Evolutionary conservation across 2,888 invertebrate genomes (phyloP), one percentile per base, ranked within the genome.

Genomic region (Tanypteryx hageni): DNA sequence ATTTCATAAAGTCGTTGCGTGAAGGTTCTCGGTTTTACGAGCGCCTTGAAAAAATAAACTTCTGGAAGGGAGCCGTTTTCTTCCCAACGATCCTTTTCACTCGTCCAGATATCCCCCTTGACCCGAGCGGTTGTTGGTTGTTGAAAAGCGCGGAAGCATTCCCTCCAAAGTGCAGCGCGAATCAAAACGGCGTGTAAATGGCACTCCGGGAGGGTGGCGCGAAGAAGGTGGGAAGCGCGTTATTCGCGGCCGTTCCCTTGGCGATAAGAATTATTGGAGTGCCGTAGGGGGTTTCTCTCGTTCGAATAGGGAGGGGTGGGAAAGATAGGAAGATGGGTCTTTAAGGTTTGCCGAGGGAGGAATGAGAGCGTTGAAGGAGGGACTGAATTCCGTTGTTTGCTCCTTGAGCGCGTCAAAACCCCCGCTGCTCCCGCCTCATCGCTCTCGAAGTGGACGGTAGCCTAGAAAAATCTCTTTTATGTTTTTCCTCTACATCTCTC

Each of bases 141-240:
- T 44, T 44, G 5, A 44, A 44, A 44, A 44, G 44, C 44, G 44
- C 44, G 44, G 44, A 44, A 44, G 44, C 44, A 44, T 44, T 44
- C 44, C 44, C 5, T 44, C 44, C 44, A 5, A 44, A 44, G 44
- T 44, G 64, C 18, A 64, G 76, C 9, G 5, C 76, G 76, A 13
- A 76, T 76, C 76, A 13, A 27, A 76, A 27, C 22, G 76, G 76
- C 76, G 76, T 76, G 76, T 76, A 76, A 76, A 76, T 76, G 76
- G 76, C 22, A 13, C 76, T 76, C 22, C 27, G 22, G 27, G 76
- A 11, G 76, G n/a, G 27, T 8, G 7, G 64, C 27, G 22, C 22
- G 76, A 11, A 27, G 76, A 76, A 16, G 7, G 64, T 18, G 64
- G 64, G 7, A 64, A 76, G 22, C 22, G 76, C 76, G 76, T 76